A percentile compares a stretch with the other conserved stretches of the same genome.
These are phyloP conservation scores for Rotaria macrura DNA, from an alignment of 2,888 invertebrate genomes.

Conservation along the genomic window DNA sequence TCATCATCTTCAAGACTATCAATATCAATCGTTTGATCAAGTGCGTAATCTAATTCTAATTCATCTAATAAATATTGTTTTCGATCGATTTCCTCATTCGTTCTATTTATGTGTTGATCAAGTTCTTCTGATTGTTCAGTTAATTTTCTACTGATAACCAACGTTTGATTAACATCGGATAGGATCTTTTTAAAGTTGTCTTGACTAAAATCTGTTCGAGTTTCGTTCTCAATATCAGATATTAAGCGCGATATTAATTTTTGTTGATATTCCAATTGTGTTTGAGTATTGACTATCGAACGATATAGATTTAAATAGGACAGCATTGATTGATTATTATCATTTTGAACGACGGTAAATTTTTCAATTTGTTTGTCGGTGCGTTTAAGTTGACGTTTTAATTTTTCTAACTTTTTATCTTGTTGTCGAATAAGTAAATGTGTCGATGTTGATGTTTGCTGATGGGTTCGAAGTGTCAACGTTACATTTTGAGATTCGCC, in stretches of 20 bases:
- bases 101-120: neutral
- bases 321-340: neutral
- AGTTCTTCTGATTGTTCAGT: conserved; percentile 2
- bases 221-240: neutral
- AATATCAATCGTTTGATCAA: neutral
- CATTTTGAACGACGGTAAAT: too few species aligned
- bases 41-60: conserved; percentile 11
- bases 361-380: neutral
- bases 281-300: neutral
- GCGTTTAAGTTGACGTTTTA: neutral
- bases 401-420: neutral
- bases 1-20: conserved; percentile 14
- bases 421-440: neutral
- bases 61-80: neutral
- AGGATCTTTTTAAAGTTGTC: neutral
- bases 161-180: neutral
- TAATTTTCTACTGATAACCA: neutral
- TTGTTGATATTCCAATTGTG: neutral
- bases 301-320: neutral
- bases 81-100: neutral
- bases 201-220: neutral
- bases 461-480: neutral
- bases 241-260: neutral
- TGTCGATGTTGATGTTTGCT: neutral
- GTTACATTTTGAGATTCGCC: neutral